Conservation (phyloP, 2,797 vertebrate genomes). For the Heterohyrax brucei region DNA sequence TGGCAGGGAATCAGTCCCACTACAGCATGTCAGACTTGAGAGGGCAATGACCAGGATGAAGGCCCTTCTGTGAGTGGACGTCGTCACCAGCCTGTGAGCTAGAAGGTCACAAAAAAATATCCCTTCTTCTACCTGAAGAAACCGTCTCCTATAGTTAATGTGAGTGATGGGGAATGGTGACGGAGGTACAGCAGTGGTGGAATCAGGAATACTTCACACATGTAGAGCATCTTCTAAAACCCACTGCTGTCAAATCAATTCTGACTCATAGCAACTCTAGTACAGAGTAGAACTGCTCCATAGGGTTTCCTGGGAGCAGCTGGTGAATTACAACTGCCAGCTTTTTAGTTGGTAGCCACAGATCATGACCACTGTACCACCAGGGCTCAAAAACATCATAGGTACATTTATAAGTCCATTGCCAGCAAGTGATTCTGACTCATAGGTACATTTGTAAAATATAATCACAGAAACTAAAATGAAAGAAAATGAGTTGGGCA, state of each 20-base stretch:
- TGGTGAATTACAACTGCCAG: no score
- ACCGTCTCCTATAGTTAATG: neutral
- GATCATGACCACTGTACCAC: no score
- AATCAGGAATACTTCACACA: neutral
- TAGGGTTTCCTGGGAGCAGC: no score
- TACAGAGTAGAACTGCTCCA: no score
- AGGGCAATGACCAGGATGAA: neutral
- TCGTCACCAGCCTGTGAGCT: neutral
- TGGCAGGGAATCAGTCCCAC: neutral
- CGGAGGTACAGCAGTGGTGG: neutral
- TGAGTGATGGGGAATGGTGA: fast-evolving
- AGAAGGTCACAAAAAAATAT: neutral
- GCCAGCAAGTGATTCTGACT: neutral
- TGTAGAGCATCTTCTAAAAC: neutral
- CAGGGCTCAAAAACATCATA: no score
- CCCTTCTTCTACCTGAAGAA: neutral
- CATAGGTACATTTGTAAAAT: neutral
- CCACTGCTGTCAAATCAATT: no score
- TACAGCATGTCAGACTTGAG: neutral
- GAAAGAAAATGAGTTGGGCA: neutral
- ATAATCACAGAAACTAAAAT: neutral
- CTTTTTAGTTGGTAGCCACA: no score
- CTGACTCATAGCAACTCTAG: no score
- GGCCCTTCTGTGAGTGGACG: no score
- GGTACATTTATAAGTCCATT: neutral